These are phyloP conservation scores for Arothron firmamentum DNA, from an alignment of 2,113 vertebrate genomes.

Conservation along the genomic window DNA sequence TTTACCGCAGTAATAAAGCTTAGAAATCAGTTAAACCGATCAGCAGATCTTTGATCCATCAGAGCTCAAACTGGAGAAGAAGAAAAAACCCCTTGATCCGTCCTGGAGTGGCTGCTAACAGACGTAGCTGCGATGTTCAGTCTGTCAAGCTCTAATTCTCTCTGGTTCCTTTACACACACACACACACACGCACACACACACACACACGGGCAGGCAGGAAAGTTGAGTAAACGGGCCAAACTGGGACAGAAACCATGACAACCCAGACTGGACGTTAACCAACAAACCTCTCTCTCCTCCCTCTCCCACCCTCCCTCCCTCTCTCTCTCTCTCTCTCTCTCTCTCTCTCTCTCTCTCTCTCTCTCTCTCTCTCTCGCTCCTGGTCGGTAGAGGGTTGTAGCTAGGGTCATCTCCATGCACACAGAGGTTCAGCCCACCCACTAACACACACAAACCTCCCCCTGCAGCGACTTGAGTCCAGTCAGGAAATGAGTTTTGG, in stretches of 20 bases:
- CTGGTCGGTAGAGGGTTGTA: slow-evolving; percentile 36
- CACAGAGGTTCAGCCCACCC: slow-evolving; percentile 58
- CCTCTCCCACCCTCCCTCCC: neutral
- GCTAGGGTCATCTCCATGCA: slow-evolving; percentile 65
- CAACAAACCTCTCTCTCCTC: slow-evolving; percentile 7
- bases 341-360: slow-evolving; percentile 8
- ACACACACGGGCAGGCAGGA: neutral
- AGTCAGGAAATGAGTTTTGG: slow-evolving; percentile 26
- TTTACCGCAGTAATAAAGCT: too few species aligned
- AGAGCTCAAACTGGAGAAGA: too few species aligned
- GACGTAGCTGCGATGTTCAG: too few species aligned
- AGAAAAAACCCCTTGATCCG: too few species aligned
- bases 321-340: slow-evolving; percentile 2
- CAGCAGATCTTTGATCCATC: too few species aligned
- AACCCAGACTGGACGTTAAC: slow-evolving; percentile 38
- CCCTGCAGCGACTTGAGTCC: slow-evolving; percentile 21
- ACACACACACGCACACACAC: neutral
- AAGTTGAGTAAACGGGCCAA: slow-evolving; percentile 34
- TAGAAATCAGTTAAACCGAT: too few species aligned
- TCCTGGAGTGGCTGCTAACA: too few species aligned
- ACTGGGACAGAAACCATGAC: slow-evolving; percentile 27
- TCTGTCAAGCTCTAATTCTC: too few species aligned
- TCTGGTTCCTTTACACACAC: neutral
- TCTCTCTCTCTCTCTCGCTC: slow-evolving; percentile 5
- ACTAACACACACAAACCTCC: slow-evolving; percentile 21